Evolutionary conservation across 2,797 vertebrate species (phyloP).

Genomic region (Pantherophis alleghaniensis): DNA sequence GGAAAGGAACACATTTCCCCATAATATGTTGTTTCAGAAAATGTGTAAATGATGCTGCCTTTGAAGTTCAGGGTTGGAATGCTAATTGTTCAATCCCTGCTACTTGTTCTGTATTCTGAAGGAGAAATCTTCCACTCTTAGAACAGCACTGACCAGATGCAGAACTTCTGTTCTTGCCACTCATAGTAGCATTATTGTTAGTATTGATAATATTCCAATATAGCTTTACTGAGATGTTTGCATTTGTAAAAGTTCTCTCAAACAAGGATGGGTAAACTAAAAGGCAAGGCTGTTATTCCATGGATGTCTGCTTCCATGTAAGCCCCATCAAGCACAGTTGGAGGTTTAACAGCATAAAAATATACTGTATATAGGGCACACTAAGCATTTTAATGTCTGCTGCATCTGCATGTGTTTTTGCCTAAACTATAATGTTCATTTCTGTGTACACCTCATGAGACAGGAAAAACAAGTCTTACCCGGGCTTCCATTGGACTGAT

Average conservation of each 20-base stretch:
- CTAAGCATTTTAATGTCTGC: neutral
- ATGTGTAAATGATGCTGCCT: neutral
- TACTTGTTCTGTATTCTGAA: neutral
- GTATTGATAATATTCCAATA: neutral
- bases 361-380: neutral
- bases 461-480: neutral
- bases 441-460: neutral
- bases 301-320: neutral
- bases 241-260: neutral
- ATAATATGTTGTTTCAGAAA: neutral
- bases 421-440: neutral
- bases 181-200: neutral
- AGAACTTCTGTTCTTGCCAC: neutral
- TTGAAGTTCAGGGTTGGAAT: neutral
- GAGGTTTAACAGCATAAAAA: neutral
- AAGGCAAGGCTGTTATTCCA: neutral
- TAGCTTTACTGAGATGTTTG: neutral
- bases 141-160: neutral
- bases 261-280: neutral
- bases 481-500: neutral
- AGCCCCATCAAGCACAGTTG: neutral
- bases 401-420: neutral
- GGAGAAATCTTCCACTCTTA: neutral
- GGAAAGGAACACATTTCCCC: neutral
- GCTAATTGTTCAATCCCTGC: neutral